phyloP scores from a whole-genome alignment of 2,113 vertebrate species.

The Leptobrachium leishanense region DNA sequence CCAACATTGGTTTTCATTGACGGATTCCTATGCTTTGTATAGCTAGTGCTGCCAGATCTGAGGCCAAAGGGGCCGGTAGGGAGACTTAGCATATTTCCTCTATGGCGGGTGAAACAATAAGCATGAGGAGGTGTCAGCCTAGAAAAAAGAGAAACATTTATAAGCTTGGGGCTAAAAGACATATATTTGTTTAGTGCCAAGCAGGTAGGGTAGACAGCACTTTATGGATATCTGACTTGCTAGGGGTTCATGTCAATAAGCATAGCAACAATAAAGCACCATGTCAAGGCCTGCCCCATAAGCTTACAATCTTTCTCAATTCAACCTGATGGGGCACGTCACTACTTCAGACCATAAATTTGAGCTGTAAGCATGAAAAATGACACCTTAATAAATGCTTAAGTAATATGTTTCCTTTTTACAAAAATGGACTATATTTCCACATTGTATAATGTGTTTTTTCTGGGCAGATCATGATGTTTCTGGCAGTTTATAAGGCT shows the following conservation, averaged over 20 bases:
- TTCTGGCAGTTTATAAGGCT: no score
- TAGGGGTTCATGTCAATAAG: neutral
- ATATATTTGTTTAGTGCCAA: neutral
- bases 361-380: neutral
- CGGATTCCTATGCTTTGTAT: slow-evolving; percentile 21
- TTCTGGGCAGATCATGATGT: no score
- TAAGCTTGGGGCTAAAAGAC: slow-evolving; percentile 14
- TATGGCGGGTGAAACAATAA: slow-evolving; percentile 30
- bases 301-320: neutral
- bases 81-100: slow-evolving; percentile 26
- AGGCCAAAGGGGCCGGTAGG: slow-evolving; percentile 9
- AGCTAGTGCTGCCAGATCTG: slow-evolving; percentile 18
- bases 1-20: slow-evolving; percentile 11
- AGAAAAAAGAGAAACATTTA: slow-evolving; percentile 34
- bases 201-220: neutral
- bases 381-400: no score
- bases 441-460: no score
- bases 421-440: no score
- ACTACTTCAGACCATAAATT: neutral
- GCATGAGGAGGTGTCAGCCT: slow-evolving; percentile 21
- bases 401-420: no score
- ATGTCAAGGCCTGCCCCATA: neutral
- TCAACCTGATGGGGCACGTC: neutral
- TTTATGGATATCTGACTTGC: neutral
- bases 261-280: neutral